Evolutionary conservation across 2,797 vertebrate genomes (phyloP).

Genomic region (Enoplosus armatus): DNA sequence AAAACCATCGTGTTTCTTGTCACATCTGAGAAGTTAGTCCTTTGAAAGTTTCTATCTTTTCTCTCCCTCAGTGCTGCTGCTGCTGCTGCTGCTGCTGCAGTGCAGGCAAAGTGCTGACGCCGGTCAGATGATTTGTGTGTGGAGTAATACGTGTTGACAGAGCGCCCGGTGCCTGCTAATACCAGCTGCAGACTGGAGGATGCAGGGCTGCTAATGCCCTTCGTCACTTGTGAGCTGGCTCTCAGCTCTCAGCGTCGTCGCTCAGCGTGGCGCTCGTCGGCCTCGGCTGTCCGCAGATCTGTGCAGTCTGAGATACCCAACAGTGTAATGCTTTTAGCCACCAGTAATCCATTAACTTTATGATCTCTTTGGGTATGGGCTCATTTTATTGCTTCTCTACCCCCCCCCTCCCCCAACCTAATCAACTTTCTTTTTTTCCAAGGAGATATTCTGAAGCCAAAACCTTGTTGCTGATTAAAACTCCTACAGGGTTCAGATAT

Average conservation of each 20-base stretch:
- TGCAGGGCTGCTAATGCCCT: conserved; percentile 62
- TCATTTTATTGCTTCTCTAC: conserved; percentile 49
- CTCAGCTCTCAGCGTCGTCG: conserved; percentile 12
- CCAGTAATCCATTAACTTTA: conserved; percentile 73
- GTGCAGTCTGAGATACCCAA: conserved; percentile 24
- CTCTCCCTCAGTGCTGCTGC: conserved; percentile 5
- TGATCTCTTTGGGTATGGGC: conserved; percentile 63
- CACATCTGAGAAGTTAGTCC: neutral
- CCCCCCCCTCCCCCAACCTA: conserved; percentile 51
- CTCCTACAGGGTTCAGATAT: conserved; percentile 71
- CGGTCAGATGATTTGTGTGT: conserved; percentile 61
- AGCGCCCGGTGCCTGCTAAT: conserved; percentile 66
- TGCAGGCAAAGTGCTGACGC: conserved; percentile 35
- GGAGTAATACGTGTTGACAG: conserved; percentile 70
- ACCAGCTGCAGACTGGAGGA: conserved; percentile 71
- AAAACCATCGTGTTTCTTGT: neutral
- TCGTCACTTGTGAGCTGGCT: conserved; percentile 47
- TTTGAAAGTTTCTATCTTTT: conserved; percentile 1
- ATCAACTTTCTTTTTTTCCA: conserved; percentile 62
- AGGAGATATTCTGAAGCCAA: conserved; percentile 66
- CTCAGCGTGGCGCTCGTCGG: conserved; percentile 23
- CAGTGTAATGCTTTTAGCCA: conserved; percentile 55
- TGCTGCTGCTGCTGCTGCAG: conserved; percentile 13
- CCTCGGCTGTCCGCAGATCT: conserved; percentile 28
- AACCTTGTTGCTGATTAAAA: conserved; percentile 76